phyloP scores from a whole-genome alignment of 2,113 vertebrate genomes.

The Ailurus styani region DNA sequence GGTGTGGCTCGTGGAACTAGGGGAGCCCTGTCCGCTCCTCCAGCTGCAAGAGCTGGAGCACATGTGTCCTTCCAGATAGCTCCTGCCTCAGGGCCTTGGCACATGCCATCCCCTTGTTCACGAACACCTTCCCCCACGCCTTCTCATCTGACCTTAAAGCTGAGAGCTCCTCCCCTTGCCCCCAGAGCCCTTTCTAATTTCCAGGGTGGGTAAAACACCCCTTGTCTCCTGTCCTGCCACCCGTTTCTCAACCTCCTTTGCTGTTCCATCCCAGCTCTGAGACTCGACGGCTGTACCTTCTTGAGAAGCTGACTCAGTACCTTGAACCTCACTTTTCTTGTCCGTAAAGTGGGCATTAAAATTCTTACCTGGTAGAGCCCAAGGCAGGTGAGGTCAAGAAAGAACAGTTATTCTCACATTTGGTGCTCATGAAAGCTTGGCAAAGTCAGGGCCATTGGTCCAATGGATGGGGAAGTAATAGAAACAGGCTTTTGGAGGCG shows the following conservation, averaged over 20 bases:
- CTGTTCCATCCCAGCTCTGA: neutral
- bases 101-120: neutral
- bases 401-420: neutral
- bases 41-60: neutral
- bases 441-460: neutral
- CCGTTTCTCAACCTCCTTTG: neutral
- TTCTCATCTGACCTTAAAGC: neutral
- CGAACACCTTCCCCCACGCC: fast-evolving
- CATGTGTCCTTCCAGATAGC: neutral
- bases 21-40: neutral
- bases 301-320: neutral
- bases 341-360: neutral
- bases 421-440: neutral
- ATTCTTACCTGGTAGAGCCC: neutral
- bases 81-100: neutral
- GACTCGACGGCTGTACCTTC: neutral
- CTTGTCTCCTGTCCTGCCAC: too few species aligned
- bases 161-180: neutral
- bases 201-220: neutral
- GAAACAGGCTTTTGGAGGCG: neutral
- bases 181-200: neutral
- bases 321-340: neutral
- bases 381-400: neutral
- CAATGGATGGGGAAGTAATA: neutral
- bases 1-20: fast-evolving